Evolutionary conservation across 2,888 invertebrate species (phyloP), one percentile per base, ranked within the genome.

Genomic region (Lamproptera curius): DNA sequence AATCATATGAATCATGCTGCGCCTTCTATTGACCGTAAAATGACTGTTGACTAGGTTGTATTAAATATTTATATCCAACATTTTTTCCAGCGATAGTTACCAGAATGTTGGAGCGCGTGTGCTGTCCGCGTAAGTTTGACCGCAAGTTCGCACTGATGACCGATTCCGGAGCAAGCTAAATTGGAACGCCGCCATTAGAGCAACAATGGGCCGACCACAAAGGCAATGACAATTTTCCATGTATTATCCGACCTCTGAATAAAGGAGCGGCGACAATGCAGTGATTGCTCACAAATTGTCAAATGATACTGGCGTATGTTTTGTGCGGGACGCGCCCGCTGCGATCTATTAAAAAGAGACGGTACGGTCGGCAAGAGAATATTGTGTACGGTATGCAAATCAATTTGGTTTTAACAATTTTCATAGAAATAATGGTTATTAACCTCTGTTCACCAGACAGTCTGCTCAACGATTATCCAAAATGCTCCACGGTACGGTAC

Each of bases 241-340:
- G 85, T 85, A 86, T 87, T 86, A 87, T 87, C 83, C 78, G 83
- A 74, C 68, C 73, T 70, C 31, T 82, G 87, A 87, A 87, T 87
- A 87, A 86, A 85, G 31, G 85, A 73, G 80, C 85, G 87, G 84
- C 76, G 87, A 87, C 87, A 87, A 87, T 78, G 81, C 80, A 75
- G 70, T 83, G 87, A 87, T 86, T 87, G 87, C 86, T 87, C 84
- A 73, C 87, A 83, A 87, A 87, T 87, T 87, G 87, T 87, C 85
- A 79, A 81, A 87, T 86, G 87, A 86, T 85, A 85, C 85, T 78
- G 69, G 67, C 70, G 74, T 80, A 76, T 81, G 84, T 82, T 84
- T 83, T 83, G 81, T 83, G 62, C 67, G 70, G 59, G 81, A 73
- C 78, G 82, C 81, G 79, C 81, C 86, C 67, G 67, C 64, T 54